phyloP scores from a whole-genome alignment of 35 echinoderm and acorn worm species.

The Hemicentrotus pulcherrimus region DNA sequence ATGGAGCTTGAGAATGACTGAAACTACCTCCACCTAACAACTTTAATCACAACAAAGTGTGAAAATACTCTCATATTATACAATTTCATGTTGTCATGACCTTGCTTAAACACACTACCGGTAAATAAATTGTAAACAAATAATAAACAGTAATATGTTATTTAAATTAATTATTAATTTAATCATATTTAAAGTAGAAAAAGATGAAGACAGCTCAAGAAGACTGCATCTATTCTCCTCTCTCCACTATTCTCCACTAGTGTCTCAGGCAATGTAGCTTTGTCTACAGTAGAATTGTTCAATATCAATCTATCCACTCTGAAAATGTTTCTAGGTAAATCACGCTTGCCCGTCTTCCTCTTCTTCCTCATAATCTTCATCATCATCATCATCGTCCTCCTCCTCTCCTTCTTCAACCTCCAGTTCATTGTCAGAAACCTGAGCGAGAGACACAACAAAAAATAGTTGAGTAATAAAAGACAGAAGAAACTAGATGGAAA shows the following conservation, averaged over 20 bases:
- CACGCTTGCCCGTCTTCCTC: slow-evolving; percentile 32
- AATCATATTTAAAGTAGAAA: background rate
- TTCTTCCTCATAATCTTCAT: slow-evolving; percentile 37
- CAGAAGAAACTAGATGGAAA: too few relatives aligned
- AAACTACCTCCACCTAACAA: background rate
- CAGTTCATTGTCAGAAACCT: slow-evolving; percentile 81
- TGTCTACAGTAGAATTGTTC: background rate
- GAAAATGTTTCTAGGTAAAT: background rate
- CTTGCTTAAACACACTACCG: background rate
- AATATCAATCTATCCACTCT: background rate
- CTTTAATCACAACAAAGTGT: background rate
- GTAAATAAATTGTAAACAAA: background rate
- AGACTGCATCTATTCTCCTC: background rate
- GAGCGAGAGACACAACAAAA: background rate
- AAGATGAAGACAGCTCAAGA: background rate
- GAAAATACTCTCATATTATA: background rate
- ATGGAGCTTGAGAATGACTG: background rate
- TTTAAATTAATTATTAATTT: background rate
- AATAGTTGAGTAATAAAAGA: background rate
- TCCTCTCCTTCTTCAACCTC: slow-evolving; percentile 72
- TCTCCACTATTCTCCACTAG: background rate
- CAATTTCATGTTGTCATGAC: background rate
- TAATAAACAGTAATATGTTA: background rate
- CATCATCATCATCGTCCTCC: slow-evolving; percentile 70
- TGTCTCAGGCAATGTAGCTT: background rate